Conservation (phyloP, 2,797 vertebrate species). For the Tapirus indicus region DNA sequence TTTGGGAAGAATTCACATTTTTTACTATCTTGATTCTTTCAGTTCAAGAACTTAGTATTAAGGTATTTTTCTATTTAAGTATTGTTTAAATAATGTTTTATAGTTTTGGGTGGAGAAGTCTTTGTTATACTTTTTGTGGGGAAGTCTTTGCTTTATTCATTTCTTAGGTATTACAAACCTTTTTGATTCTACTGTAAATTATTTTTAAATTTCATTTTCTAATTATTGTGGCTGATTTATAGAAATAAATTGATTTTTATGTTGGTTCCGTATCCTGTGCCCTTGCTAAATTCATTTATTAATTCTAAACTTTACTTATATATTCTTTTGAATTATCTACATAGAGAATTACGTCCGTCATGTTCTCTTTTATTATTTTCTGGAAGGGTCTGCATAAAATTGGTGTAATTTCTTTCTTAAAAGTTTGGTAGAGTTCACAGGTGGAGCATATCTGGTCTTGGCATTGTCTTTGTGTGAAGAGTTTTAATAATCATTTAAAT, state of each 20-base stretch:
- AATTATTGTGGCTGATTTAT: background rate
- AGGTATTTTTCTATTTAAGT: background rate
- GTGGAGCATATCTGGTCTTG: background rate
- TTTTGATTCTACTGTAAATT: constrained; percentile 29
- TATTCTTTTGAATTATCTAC: background rate
- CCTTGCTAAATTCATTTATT: background rate
- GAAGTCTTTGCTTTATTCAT: background rate
- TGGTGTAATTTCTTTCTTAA: background rate
- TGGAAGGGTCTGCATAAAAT: background rate
- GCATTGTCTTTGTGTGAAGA: background rate
- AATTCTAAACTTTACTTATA: background rate
- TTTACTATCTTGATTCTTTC: background rate
- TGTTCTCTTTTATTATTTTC: background rate
- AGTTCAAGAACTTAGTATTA: background rate
- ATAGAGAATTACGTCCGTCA: background rate
- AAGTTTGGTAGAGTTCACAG: background rate
- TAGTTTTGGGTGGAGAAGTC: background rate
- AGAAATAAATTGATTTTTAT: background rate
- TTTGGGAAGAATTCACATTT: background rate
- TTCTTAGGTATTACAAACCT: background rate
- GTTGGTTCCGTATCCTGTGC: background rate
- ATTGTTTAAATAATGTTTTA: background rate
- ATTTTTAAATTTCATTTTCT: background rate
- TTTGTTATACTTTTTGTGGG: background rate
- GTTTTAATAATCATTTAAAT: constrained; percentile 5